phyloP scores from a whole-genome alignment of 2,888 invertebrate species.

The Drosophila birchii region DNA sequence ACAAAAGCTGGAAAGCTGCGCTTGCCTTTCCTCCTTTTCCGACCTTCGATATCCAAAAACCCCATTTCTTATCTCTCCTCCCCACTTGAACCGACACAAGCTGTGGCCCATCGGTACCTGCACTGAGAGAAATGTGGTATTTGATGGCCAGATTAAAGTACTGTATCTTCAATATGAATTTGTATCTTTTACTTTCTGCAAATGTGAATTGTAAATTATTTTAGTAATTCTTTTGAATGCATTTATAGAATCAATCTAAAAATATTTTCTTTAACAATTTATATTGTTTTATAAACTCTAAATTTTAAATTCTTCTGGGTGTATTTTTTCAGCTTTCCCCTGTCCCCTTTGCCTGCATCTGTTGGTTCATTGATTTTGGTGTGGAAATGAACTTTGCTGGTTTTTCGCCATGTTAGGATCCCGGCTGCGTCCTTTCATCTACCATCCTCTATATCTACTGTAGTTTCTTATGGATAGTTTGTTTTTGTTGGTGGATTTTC shows the following conservation, averaged over 20 bases:
- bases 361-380: conserved; percentile 79
- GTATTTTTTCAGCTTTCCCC: conserved; percentile 12
- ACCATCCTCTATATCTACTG: conserved; percentile 5
- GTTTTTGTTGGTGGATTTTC: conserved; percentile 61
- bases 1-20: conserved; percentile 80
- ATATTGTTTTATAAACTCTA: no score
- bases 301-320: not conserved
- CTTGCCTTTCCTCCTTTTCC: conserved; percentile 51
- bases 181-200: no score
- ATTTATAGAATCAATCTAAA: not conserved
- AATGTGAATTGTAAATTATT: no score
- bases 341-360: conserved; percentile 45
- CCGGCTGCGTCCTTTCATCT: conserved; percentile 18
- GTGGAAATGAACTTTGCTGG: conserved; percentile 78
- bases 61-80: conserved; percentile 28
- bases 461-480: conserved; percentile 20
- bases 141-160: no score
- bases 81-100: conserved; percentile 63
- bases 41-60: conserved; percentile 15
- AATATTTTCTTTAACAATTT: no score
- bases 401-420: conserved; percentile 38
- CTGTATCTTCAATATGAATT: no score
- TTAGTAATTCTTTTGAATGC: no score
- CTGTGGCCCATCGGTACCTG: conserved; percentile 63
- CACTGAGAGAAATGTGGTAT: conserved; percentile 1